Evolutionary conservation across 2,797 vertebrate genomes (phyloP).

Genomic region (Sphenopsis melanotis): DNA sequence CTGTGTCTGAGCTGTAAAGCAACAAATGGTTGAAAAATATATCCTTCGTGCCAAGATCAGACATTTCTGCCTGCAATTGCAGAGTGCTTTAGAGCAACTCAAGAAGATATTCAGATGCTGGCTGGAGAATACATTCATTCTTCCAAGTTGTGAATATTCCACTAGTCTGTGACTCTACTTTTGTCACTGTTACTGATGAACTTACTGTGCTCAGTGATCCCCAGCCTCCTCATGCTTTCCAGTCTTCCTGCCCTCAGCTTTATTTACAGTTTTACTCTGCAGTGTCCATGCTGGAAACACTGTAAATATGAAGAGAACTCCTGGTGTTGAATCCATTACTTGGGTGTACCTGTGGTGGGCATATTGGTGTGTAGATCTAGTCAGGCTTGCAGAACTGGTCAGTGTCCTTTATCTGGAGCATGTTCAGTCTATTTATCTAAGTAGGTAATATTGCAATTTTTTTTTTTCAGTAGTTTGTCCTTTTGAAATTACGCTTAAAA

Average conservation of each 20-base stretch:
- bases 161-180: neutral
- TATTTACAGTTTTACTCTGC: neutral
- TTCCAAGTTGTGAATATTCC: neutral
- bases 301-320: neutral
- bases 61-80: neutral
- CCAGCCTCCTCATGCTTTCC: neutral
- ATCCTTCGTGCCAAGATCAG: neutral
- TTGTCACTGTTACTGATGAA: neutral
- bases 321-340: neutral
- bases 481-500: neutral
- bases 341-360: neutral
- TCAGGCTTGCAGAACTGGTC: neutral
- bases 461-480: neutral
- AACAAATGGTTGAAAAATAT: neutral
- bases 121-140: neutral
- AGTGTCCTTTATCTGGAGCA: neutral
- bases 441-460: neutral
- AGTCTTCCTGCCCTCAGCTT: neutral
- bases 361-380: neutral
- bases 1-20: neutral
- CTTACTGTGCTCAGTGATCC: neutral
- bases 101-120: neutral
- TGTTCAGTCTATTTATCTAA: neutral
- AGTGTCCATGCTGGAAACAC: neutral
- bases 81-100: neutral